Percentiles rank a stretch among this genome's conserved stretches.
Evolutionary conservation across 2,113 vertebrate species (phyloP).

Genomic region (Bucco capensis): DNA sequence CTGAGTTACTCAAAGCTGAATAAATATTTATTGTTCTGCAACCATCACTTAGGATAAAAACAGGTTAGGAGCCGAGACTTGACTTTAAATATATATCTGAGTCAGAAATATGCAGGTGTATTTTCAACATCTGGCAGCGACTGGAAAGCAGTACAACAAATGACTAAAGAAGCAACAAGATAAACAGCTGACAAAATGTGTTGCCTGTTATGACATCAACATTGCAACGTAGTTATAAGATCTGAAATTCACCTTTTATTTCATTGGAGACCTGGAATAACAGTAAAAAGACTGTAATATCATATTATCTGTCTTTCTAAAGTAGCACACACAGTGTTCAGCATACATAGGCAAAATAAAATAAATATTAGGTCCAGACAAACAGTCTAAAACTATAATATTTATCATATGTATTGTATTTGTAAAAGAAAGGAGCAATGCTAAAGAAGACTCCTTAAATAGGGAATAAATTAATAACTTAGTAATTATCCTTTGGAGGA

Average conservation of each 20-base stretch:
- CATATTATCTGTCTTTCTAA: neutral
- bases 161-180: neutral
- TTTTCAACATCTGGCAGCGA: neutral
- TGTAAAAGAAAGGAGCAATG: neutral
- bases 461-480: neutral
- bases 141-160: neutral
- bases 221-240: conserved; percentile 20
- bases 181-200: conserved; percentile 7
- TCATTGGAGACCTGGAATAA: neutral
- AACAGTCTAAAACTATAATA: neutral
- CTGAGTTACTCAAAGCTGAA: conserved; percentile 48
- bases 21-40: conserved; percentile 28
- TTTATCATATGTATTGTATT: neutral
- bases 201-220: conserved; percentile 36
- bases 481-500: neutral
- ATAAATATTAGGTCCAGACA: neutral
- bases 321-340: neutral
- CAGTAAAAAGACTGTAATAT: neutral
- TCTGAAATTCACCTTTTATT: conserved; percentile 41
- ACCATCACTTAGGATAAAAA: conserved; percentile 8
- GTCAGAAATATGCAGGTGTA: conserved; percentile 2
- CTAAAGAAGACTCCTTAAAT: neutral
- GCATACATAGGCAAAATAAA: neutral
- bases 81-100: neutral
- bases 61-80: neutral